These are phyloP conservation scores for Polypedilum pembai DNA, from an alignment of 1,140 invertebrate species.

Conservation along the genomic window DNA sequence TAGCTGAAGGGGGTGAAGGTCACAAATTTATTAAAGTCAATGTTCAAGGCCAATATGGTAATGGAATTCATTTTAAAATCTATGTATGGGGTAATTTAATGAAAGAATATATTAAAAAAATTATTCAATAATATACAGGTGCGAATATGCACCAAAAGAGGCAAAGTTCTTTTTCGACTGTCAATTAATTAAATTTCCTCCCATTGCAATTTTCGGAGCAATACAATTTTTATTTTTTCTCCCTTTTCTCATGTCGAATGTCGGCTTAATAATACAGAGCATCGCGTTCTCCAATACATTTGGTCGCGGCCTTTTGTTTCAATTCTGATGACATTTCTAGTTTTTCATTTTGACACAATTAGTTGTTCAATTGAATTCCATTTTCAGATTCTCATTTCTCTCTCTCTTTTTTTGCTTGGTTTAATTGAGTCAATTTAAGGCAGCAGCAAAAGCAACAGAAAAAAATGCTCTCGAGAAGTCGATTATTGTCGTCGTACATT, in stretches of 20 bases:
- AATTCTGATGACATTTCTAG: slow-evolving; percentile 22
- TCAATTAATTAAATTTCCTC: slow-evolving; percentile 10
- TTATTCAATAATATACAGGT: no score
- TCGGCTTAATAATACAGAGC: no score
- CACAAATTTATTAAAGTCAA: slow-evolving; percentile 13
- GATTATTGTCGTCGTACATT: no score
- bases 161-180: neutral
- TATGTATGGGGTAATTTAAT: neutral
- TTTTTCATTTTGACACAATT: slow-evolving; percentile 27
- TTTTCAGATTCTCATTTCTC: slow-evolving; percentile 21
- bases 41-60: neutral
- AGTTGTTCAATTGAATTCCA: slow-evolving; percentile 28
- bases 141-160: no score
- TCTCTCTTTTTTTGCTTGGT: neutral
- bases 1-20: neutral
- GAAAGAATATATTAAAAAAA: no score
- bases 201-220: no score
- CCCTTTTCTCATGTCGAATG: no score
- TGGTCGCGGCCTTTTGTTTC: slow-evolving; percentile 22
- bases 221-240: no score
- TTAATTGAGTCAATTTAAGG: slow-evolving; percentile 24
- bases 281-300: no score
- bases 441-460: no score
- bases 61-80: slow-evolving; percentile 14
- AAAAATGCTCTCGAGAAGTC: no score